These are phyloP conservation scores for Tarsius wallacei DNA, from an alignment of 2,797 vertebrate species.

Conservation along the genomic window DNA sequence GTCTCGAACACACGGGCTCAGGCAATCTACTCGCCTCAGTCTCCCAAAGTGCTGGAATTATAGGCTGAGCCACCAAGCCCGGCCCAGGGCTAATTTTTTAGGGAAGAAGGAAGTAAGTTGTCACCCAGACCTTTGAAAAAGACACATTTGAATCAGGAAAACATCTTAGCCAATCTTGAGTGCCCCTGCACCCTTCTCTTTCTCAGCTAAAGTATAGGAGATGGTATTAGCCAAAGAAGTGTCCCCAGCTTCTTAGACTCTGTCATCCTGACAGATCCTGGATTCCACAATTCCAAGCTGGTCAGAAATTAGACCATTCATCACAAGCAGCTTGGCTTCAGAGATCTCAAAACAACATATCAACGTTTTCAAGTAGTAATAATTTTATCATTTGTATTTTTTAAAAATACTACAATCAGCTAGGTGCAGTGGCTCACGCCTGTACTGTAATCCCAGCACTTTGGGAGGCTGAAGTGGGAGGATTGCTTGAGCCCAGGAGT, in stretches of 20 bases:
- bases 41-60: too few relatives aligned
- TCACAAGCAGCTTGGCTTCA: background rate
- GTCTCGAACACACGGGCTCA: too few relatives aligned
- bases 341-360: background rate
- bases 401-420: background rate
- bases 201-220: background rate
- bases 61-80: too few relatives aligned
- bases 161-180: background rate
- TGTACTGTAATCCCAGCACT: too few relatives aligned
- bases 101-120: background rate
- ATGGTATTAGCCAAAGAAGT: background rate
- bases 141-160: background rate
- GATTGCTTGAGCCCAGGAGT: too few relatives aligned
- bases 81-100: background rate
- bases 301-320: background rate
- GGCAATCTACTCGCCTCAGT: too few relatives aligned
- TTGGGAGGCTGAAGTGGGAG: too few relatives aligned
- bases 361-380: background rate
- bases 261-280: background rate
- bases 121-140: conserved; percentile 25
- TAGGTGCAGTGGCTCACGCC: too few relatives aligned
- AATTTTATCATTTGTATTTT: background rate
- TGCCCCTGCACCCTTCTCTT: background rate
- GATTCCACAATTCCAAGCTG: background rate
- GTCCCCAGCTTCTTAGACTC: background rate